Evolutionary conservation across 2,113 vertebrate species (phyloP).

Genomic region (Bos indicus): DNA sequence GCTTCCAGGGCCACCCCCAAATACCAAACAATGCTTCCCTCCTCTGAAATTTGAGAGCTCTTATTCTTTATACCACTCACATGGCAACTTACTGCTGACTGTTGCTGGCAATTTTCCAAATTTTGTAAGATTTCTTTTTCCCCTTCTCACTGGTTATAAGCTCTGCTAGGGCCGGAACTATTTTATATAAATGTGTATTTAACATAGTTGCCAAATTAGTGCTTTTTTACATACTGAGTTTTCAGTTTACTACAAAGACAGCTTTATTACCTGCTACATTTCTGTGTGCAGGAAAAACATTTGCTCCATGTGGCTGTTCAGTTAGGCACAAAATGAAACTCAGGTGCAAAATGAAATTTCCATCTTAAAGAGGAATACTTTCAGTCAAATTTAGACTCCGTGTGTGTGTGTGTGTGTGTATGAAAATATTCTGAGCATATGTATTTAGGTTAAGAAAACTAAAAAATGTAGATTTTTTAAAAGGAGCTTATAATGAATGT

Average conservation of each 20-base stretch:
- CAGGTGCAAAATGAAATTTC: constrained; percentile 62
- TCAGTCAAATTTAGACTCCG: neutral
- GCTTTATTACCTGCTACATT: constrained; percentile 63
- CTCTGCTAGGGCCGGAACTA: constrained; percentile 53
- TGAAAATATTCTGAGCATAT: constrained; percentile 2
- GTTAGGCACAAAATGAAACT: constrained; percentile 59
- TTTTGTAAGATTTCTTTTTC: neutral
- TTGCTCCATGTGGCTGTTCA: constrained; percentile 4
- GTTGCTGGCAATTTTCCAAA: constrained; percentile 30
- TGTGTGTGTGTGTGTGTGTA: neutral
- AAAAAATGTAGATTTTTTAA: neutral
- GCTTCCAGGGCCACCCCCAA: neutral
- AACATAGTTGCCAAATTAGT: constrained; percentile 71
- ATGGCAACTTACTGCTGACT: constrained; percentile 23
- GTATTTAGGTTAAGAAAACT: neutral
- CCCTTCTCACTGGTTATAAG: constrained; percentile 28
- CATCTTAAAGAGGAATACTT: neutral
- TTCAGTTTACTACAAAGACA: constrained; percentile 65
- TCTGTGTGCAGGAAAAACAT: constrained; percentile 41
- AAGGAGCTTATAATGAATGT: neutral
- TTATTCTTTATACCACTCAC: neutral
- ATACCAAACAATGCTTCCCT: neutral
- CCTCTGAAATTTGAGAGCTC: neutral
- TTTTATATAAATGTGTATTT: constrained; percentile 68
- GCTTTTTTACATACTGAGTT: constrained; percentile 58